Evolutionary conservation across 2,113 vertebrate species (phyloP).

Genomic region (Zosterops japonicus): DNA sequence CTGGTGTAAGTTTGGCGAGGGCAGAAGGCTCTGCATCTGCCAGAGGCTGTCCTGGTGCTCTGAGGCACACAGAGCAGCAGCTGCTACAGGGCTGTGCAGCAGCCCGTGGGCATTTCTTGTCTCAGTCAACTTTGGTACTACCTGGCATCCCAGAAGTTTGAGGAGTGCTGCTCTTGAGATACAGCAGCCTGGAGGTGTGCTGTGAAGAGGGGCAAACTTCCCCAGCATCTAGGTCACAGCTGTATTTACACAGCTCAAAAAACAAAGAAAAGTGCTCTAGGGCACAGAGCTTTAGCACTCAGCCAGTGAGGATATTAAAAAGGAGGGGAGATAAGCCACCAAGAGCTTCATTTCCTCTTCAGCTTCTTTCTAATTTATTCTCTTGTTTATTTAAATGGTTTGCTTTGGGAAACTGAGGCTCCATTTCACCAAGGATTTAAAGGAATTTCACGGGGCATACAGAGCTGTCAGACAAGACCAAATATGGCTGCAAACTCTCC

Average conservation of each 20-base stretch:
- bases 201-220: background rate
- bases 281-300: slow-evolving; percentile 42
- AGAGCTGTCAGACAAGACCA: background rate
- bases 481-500: background rate
- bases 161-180: background rate
- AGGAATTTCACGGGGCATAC: background rate
- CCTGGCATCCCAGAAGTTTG: background rate
- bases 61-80: background rate
- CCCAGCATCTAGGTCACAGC: slow-evolving; percentile 48
- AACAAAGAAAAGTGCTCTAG: slow-evolving; percentile 32
- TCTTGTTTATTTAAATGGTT: slow-evolving; percentile 47
- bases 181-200: background rate
- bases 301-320: slow-evolving; percentile 64
- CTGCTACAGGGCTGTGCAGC: background rate
- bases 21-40: background rate
- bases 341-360: slow-evolving; percentile 60
- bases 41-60: background rate
- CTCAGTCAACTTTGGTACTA: background rate
- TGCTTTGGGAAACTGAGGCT: slow-evolving; percentile 34
- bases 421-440: slow-evolving; percentile 12
- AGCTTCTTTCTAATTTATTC: slow-evolving; percentile 57
- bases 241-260: slow-evolving; percentile 49
- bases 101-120: background rate
- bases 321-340: slow-evolving; percentile 40
- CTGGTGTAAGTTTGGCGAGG: background rate